These are phyloP conservation scores for Limnephilus marmoratus DNA, from an alignment of 2,888 invertebrate species.

Conservation along the genomic window DNA sequence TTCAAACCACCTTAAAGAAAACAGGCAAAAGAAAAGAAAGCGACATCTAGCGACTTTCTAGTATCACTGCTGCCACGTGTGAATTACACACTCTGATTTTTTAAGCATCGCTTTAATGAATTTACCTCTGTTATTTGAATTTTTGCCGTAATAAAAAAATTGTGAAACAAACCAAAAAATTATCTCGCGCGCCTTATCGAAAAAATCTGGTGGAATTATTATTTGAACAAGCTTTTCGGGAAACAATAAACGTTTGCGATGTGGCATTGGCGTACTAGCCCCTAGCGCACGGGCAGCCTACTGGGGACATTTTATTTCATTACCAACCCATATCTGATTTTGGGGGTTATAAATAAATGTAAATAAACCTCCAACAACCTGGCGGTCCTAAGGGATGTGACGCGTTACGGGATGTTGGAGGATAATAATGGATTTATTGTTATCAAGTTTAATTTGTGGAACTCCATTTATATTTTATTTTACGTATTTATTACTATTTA, in stretches of 20 bases:
- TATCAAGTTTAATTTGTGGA: no score
- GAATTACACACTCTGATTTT: neutral
- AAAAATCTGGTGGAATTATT: neutral
- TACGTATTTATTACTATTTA: no score
- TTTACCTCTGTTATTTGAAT: neutral
- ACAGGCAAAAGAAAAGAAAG: no score
- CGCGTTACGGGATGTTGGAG: neutral
- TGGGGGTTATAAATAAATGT: slow-evolving; percentile 21
- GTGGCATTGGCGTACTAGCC: neutral
- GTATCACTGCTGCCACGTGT: no score
- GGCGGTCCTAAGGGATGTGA: neutral
- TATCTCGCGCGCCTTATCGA: neutral
- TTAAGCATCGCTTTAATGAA: neutral
- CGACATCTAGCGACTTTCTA: no score
- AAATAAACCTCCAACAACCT: neutral
- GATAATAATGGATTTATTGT: neutral
- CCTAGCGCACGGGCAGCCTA: neutral
- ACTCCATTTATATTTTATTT: no score
- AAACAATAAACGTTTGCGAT: neutral
- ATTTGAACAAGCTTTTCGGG: neutral
- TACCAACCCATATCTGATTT: slow-evolving; percentile 11
- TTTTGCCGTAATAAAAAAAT: neutral
- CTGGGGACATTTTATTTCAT: slow-evolving; percentile 15
- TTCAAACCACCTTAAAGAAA: no score
- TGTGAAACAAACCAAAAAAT: neutral